Conservation (phyloP, 2,113 vertebrate species). For the Laticauda colubrina region DNA sequence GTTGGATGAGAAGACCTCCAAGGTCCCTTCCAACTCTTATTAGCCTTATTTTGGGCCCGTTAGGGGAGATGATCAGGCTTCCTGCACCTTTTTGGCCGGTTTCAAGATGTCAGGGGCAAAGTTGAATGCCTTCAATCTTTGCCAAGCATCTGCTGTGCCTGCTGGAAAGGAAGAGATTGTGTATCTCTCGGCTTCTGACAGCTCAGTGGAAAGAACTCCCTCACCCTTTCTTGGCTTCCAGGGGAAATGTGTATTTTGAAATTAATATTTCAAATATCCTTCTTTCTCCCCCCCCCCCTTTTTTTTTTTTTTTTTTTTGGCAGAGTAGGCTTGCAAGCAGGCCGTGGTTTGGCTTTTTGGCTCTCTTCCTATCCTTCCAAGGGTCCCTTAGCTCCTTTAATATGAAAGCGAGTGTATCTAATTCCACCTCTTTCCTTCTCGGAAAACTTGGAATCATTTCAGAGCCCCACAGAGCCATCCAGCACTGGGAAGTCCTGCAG, state of each 20-base stretch:
- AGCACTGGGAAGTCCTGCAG: not conserved
- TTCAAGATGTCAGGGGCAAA: too few relatives aligned
- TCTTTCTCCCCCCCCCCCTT: not conserved
- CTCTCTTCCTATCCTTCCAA: not conserved
- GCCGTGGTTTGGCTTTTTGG: not conserved
- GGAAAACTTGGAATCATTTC: not conserved
- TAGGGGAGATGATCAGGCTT: not conserved
- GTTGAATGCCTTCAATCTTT: not conserved
- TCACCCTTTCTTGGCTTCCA: not conserved
- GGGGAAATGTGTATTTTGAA: slow-evolving; percentile 23
- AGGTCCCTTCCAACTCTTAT: too few relatives aligned
- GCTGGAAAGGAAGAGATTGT: too few relatives aligned
- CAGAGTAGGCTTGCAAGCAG: not conserved
- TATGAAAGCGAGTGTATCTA: not conserved
- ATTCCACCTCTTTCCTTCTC: not conserved
- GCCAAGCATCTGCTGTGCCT: not conserved
- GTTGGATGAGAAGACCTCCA: too few relatives aligned
- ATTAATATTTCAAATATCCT: slow-evolving; percentile 10
- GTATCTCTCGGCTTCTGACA: not conserved
- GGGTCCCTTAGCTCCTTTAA: not conserved
- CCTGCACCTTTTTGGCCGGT: not conserved
- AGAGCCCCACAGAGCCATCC: not conserved
- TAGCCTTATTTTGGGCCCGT: not conserved
- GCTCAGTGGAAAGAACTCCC: not conserved
- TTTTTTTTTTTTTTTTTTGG: not conserved